Conservation (phyloP, 2,113 vertebrate species). For the Microcebus murinus region DNA sequence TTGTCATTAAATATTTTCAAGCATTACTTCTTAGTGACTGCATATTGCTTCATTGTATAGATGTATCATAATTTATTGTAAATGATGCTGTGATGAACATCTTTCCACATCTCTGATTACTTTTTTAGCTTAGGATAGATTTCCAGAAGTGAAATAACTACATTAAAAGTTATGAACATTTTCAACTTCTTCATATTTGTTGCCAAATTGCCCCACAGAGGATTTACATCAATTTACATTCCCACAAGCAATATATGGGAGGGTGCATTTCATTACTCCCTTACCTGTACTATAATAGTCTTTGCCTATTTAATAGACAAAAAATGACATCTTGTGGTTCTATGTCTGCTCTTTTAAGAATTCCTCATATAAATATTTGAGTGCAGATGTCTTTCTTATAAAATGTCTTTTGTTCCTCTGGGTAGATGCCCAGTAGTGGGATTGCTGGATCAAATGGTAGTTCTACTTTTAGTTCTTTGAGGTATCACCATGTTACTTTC, state of each 20-base stretch:
- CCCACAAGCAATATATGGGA: background rate
- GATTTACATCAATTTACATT: background rate
- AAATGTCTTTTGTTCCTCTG: no score
- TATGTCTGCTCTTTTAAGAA: background rate
- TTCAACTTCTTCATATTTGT: background rate
- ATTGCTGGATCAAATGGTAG: no score
- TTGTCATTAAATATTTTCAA: slow-evolving; percentile 19
- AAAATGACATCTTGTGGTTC: background rate
- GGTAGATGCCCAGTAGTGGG: no score
- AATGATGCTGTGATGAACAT: background rate
- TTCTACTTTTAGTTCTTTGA: no score
- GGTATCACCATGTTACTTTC: no score
- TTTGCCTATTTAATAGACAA: background rate
- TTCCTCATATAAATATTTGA: background rate
- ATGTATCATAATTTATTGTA: background rate
- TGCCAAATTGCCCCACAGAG: background rate
- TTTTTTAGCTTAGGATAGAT: slow-evolving; percentile 10
- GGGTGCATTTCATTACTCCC: background rate
- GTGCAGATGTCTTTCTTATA: no score
- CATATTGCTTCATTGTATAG: background rate
- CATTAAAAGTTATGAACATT: background rate
- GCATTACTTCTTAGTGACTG: background rate
- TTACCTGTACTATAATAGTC: background rate
- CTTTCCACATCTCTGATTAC: background rate
- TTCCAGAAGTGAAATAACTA: slow-evolving; percentile 33